Evolutionary conservation across 1,140 invertebrate species (phyloP), one percentile per base, ranked within the genome.

Genomic region (Maconellicoccus hirsutus): DNA sequence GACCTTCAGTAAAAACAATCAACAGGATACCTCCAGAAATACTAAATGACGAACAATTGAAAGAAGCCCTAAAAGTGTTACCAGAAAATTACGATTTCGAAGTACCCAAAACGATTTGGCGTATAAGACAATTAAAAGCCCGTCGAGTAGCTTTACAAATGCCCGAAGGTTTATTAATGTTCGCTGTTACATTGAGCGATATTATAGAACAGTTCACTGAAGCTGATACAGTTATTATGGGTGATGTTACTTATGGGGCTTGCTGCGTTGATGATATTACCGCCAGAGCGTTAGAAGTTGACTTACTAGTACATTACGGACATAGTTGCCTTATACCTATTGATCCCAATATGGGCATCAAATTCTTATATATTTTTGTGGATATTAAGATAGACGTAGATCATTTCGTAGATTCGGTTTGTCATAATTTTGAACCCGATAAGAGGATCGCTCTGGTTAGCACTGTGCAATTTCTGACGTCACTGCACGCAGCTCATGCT

Each of bases 241-340:
- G 94, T 14, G 98, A 99, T 83, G 92, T 96, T 0, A 98, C 95
- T 1, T 99, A 99, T 80, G 98, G 97, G 63, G 98, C 98, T 2
- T 99, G 98, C 79, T 99, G 98, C 81, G 89, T 99, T n/a, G 98
- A 99, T 80, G 98, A 99, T 81, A 93, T 88, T 75, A 96, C 94
- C 12, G 96, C 97, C 0, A 85, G 86, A 77, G 90, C 93, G 21
- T 82, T 99, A 27, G 90, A 89, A 19, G 93, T 92, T 39, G 93
- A 99, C 77, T 83, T 99, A 6, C 81, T 99, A 73, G 87, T 99
- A 52, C 98, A 99, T 80, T 99, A 99, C 82, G 97, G 96, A 8
- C 97, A 99, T 79, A 98, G 94, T 73, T 99, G 97, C 81, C 84
- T 99, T 19, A 90, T 99, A 75, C 96, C 97, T 0, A 90, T 98